These are phyloP conservation scores for Myripristis murdjan DNA, from an alignment of 2,797 vertebrate genomes.

Conservation along the genomic window DNA sequence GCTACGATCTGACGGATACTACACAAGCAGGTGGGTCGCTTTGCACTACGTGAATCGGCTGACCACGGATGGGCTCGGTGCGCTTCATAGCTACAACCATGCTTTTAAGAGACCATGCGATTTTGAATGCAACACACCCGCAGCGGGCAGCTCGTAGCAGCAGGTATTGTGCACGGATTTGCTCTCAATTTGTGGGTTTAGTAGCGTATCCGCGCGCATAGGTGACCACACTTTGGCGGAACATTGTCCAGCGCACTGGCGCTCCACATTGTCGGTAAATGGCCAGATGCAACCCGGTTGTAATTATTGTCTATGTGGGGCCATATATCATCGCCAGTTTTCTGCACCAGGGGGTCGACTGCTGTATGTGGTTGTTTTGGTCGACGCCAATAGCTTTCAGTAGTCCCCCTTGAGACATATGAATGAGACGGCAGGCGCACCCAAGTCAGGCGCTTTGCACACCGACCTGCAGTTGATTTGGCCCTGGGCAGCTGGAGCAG, in stretches of 20 bases:
- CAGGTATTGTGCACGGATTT: constrained; percentile 49
- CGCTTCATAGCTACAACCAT: background rate
- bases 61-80: background rate
- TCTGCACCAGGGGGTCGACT: constrained; percentile 16
- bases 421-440: constrained; percentile 78
- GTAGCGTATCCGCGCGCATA: constrained; percentile 29
- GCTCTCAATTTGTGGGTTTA: constrained; percentile 7
- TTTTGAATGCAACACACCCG: constrained; percentile 24
- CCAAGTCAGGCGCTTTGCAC: constrained; percentile 67
- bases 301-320: constrained; percentile 6
- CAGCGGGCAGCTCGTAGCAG: background rate
- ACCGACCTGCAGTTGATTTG: constrained; percentile 51
- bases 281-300: constrained; percentile 15
- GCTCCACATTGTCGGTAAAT: constrained; percentile 4
- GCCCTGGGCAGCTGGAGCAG: constrained; percentile 45
- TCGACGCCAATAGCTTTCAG: constrained; percentile 45
- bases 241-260: background rate
- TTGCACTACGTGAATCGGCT: background rate
- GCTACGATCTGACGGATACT: constrained; percentile 95
- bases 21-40: constrained; percentile 93
- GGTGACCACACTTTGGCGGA: constrained; percentile 40
- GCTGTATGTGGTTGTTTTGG: constrained; percentile 54
- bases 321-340: constrained; percentile 25
- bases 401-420: constrained; percentile 55
- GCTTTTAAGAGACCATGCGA: background rate